phyloP scores from a whole-genome alignment of 2,888 invertebrate genomes.

The Tholera decimalis region DNA sequence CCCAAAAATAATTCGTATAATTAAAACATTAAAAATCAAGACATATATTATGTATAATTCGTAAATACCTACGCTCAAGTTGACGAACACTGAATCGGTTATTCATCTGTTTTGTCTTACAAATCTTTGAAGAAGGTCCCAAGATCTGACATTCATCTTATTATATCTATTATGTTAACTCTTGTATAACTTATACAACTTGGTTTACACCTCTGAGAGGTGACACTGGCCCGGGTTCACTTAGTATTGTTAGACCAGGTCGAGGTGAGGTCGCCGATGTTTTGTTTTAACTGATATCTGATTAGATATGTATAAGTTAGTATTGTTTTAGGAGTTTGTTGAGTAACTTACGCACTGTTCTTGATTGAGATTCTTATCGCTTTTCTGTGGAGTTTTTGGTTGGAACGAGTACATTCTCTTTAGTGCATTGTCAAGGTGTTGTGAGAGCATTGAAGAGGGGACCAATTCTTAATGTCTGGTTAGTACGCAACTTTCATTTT shows the following conservation, averaged over 20 bases:
- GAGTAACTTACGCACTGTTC: conserved; percentile 57
- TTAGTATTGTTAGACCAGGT: conserved; percentile 63
- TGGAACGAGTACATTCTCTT: conserved; percentile 23
- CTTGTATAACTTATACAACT: conserved; percentile 62
- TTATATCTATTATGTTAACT: conserved; percentile 41
- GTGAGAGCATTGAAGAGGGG: not conserved
- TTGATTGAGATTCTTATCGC: conserved; percentile 48
- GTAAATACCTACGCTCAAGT: too few relatives aligned
- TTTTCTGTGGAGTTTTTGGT: conserved; percentile 17
- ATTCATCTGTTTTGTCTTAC: not conserved
- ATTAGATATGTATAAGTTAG: conserved; percentile 43
- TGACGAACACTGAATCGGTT: too few relatives aligned
- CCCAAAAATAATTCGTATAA: too few relatives aligned
- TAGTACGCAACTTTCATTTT: not conserved
- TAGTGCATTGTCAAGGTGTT: not conserved
- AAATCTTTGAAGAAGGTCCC: conserved; percentile 23
- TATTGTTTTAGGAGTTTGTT: conserved; percentile 48
- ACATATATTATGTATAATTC: too few relatives aligned
- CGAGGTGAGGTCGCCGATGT: conserved; percentile 59
- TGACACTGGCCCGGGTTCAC: conserved; percentile 48
- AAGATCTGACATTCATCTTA: conserved; percentile 37
- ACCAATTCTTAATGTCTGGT: not conserved
- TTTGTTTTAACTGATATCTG: conserved; percentile 35
- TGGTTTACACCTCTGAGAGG: conserved; percentile 40
- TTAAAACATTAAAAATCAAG: too few relatives aligned